phyloP scores from a whole-genome alignment of 2,888 invertebrate genomes.

The Altica lythri region DNA sequence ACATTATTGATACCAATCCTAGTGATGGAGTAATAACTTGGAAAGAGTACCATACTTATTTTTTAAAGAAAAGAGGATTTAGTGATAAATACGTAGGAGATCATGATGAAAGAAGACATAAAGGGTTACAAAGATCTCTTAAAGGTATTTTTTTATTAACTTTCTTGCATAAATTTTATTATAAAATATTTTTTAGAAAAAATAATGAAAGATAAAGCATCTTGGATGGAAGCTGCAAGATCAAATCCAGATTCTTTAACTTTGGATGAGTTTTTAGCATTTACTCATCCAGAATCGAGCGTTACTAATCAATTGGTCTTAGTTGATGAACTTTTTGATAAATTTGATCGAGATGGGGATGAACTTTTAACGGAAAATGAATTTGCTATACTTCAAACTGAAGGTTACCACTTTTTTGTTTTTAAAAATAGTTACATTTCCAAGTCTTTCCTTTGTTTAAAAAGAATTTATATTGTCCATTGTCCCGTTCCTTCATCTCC shows the following conservation, averaged over 20 bases:
- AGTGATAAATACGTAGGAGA: conserved; percentile 66
- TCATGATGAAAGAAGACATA: conserved; percentile 69
- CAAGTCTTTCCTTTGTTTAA: neutral
- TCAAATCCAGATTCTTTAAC: conserved; percentile 75
- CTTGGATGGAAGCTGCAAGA: conserved; percentile 77
- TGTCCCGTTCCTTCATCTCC: too few relatives aligned
- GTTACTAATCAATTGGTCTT: conserved; percentile 69
- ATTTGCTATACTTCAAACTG: conserved; percentile 71
- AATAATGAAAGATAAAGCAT: conserved; percentile 76
- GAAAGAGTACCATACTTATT: conserved; percentile 80
- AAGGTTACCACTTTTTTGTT: conserved; percentile 52
- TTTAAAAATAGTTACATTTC: neutral
- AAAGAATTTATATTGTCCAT: too few relatives aligned
- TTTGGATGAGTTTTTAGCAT: conserved; percentile 77
- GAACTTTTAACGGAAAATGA: conserved; percentile 75
- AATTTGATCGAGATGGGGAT: conserved; percentile 77
- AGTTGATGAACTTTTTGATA: conserved; percentile 76
- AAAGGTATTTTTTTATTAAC: conserved; percentile 55
- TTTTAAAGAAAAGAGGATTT: conserved; percentile 71
- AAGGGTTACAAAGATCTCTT: conserved; percentile 65
- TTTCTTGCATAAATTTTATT: neutral
- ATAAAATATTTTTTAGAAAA: conserved; percentile 60
- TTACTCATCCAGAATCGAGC: conserved; percentile 83
- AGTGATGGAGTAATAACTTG: conserved; percentile 73
- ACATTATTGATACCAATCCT: conserved; percentile 68